A percentile compares a stretch with the other conserved stretches of the same genome.
These are phyloP conservation scores for Knipowitschia caucasica DNA, from an alignment of 2,797 vertebrate genomes.

Conservation along the genomic window DNA sequence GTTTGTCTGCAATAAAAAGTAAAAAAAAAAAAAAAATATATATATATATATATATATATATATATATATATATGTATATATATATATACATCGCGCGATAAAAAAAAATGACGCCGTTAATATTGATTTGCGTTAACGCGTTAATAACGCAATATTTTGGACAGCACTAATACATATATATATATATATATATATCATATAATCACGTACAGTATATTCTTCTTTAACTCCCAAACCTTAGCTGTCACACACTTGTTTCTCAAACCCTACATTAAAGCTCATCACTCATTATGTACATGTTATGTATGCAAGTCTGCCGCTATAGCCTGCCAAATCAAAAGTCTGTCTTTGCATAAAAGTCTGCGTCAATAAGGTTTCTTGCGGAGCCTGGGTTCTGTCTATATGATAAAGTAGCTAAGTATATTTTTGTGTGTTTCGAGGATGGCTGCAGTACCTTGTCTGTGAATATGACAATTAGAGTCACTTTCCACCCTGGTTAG, in stretches of 20 bases:
- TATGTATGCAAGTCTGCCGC: constrained; percentile 77
- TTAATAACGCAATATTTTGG: no score
- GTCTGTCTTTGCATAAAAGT: constrained; percentile 80
- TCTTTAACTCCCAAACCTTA: constrained; percentile 67
- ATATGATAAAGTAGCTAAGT: constrained; percentile 83
- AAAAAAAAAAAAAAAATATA: no score
- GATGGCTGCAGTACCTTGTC: constrained; percentile 80
- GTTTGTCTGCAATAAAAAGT: no score
- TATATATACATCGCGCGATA: no score
- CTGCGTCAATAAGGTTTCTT: constrained; percentile 71
- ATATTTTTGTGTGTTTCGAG: constrained; percentile 75
- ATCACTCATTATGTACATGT: constrained; percentile 66
- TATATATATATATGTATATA: no score
- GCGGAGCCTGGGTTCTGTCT: constrained; percentile 65
- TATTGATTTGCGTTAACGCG: no score
- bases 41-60: no score
- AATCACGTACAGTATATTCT: constrained; percentile 69
- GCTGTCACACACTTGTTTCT: constrained; percentile 75
- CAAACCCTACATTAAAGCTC: constrained; percentile 68
- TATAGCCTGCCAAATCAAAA: constrained; percentile 79
- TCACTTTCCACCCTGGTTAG: constrained; percentile 82
- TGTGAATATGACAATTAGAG: constrained; percentile 84
- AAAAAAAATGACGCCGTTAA: no score
- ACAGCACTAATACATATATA: no score
- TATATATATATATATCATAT: no score